These are phyloP conservation scores for Cryptoblepharus egeriae DNA, from an alignment of 2,797 vertebrate species.

Conservation along the genomic window DNA sequence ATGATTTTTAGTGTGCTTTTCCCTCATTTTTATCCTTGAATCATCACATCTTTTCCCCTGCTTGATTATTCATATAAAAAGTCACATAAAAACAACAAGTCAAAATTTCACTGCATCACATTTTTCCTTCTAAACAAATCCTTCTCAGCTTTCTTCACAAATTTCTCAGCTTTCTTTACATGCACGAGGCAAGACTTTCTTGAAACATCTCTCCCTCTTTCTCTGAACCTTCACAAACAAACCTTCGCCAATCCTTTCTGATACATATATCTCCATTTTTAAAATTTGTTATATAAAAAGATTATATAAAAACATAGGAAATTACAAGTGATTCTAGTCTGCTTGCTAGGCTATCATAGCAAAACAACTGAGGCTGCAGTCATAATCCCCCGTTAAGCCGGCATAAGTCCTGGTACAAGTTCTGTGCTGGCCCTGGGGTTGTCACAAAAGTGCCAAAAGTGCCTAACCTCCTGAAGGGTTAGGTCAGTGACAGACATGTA, in stretches of 20 bases:
- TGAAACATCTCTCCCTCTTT: not conserved
- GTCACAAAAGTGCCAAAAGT: too few species aligned
- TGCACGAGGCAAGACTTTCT: not conserved
- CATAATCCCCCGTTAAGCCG: too few species aligned
- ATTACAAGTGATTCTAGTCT: conserved; percentile 14
- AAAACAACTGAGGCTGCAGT: too few species aligned
- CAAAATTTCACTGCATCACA: not conserved
- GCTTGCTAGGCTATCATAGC: conserved; percentile 31
- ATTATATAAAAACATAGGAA: conserved; percentile 20
- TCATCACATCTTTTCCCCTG: conserved; percentile 44
- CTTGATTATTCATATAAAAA: conserved; percentile 25
- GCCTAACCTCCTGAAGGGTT: too few species aligned
- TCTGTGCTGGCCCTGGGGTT: too few species aligned
- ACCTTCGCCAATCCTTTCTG: conserved; percentile 57
- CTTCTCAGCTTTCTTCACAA: conserved; percentile 7
- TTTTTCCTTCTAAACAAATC: not conserved
- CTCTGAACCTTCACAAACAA: conserved; percentile 32
- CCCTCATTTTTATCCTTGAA: conserved; percentile 49
- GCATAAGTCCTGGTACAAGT: too few species aligned
- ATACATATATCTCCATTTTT: conserved; percentile 42
- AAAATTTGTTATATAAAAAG: conserved; percentile 20
- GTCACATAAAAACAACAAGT: rapidly evolving
- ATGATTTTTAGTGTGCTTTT: conserved; percentile 37
- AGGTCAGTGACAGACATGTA: too few species aligned
- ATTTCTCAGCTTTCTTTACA: not conserved